Percentiles rank a stretch among this genome's conserved stretches.
These are phyloP conservation scores for Rhabdophis nuchalis DNA, from an alignment of 2,797 vertebrate genomes.

Conservation along the genomic window DNA sequence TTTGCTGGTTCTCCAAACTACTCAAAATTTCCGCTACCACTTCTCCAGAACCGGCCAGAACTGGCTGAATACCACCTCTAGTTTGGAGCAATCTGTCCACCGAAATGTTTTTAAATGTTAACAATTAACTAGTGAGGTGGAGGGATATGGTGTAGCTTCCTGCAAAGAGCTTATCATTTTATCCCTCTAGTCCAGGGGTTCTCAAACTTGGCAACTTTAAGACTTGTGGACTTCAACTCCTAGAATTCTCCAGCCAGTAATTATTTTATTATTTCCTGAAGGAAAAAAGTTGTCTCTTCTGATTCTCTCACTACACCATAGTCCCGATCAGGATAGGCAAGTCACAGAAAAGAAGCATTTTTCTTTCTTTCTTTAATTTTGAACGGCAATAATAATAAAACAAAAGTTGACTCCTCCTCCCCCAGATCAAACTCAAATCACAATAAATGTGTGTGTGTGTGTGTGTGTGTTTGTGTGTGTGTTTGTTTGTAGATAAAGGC, in stretches of 20 bases:
- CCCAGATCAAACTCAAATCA: not conserved
- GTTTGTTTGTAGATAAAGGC: not conserved
- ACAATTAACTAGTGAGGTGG: slow-evolving; percentile 10
- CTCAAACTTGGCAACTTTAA: too few species aligned
- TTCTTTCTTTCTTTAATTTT: not conserved
- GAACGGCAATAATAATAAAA: not conserved
- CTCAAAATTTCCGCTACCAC: too few species aligned
- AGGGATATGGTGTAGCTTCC: slow-evolving; percentile 16
- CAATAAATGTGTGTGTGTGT: not conserved
- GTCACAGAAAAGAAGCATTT: not conserved
- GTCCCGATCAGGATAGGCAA: not conserved
- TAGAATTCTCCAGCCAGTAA: too few species aligned
- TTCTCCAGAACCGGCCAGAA: too few species aligned
- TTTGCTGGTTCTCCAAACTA: too few species aligned
- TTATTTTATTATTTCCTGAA: too few species aligned
- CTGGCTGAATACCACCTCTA: too few species aligned
- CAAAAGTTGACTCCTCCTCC: not conserved
- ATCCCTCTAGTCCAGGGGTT: too few species aligned
- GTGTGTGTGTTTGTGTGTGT: not conserved
- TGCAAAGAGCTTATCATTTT: slow-evolving; percentile 16
- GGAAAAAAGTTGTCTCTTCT: not conserved
- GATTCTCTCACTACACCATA: not conserved
- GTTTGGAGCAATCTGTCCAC: slow-evolving; percentile 32
- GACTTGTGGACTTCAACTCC: too few species aligned
- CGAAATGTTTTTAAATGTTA: not conserved